These are phyloP conservation scores for Limenitis camilla DNA, from an alignment of 2,888 invertebrate species.

Conservation along the genomic window DNA sequence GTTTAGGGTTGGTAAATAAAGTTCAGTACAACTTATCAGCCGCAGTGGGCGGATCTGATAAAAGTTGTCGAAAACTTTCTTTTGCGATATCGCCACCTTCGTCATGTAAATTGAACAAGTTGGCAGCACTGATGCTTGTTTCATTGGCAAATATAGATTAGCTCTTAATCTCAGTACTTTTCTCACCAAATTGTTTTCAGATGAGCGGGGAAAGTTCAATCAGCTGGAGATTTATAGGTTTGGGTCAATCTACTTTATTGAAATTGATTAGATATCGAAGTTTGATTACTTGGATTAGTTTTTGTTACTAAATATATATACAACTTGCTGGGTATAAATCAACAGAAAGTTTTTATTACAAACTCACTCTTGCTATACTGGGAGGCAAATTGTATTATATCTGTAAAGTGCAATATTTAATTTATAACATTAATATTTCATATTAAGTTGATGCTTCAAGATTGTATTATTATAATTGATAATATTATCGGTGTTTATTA, in stretches of 20 bases:
- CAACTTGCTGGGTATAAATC: no score
- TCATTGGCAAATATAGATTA: constrained; percentile 64
- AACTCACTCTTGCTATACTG: no score
- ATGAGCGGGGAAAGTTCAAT: constrained; percentile 31
- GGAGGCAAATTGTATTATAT: no score
- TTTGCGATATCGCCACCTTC: constrained; percentile 71
- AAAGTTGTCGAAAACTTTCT: constrained; percentile 68
- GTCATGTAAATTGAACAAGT: constrained; percentile 73
- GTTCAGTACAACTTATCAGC: constrained; percentile 69
- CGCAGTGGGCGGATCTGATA: constrained; percentile 66
- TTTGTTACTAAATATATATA: background rate
- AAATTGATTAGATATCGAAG: background rate
- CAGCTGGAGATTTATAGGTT: constrained; percentile 14
- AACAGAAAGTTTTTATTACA: no score
- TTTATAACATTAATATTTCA: no score
- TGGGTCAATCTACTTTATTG: constrained; percentile 2
- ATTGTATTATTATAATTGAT: no score
- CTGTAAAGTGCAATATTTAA: no score
- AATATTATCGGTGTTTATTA: no score
- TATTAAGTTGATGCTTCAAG: no score
- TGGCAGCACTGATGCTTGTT: constrained; percentile 59
- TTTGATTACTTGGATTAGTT: background rate
- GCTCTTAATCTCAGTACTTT: constrained; percentile 53
- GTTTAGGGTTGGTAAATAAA: constrained; percentile 59
- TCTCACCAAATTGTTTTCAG: constrained; percentile 48